These are phyloP conservation scores for Anniella stebbinsi DNA, from an alignment of 2,797 vertebrate species.

Conservation along the genomic window DNA sequence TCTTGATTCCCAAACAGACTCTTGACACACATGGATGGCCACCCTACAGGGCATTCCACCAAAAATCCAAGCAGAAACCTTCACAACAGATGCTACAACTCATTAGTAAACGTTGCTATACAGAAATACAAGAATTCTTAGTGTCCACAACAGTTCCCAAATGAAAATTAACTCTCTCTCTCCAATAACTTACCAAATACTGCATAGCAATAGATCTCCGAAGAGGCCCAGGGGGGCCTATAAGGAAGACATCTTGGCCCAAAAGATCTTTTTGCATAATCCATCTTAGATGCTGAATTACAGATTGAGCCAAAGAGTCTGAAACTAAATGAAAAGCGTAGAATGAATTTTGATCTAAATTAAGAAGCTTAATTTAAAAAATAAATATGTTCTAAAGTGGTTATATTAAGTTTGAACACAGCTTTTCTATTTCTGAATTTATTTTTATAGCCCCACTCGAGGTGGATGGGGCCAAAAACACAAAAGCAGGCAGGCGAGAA, in stretches of 20 bases:
- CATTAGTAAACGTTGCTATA: background rate
- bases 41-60: background rate
- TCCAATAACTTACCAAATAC: constrained; percentile 89
- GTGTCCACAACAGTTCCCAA: background rate
- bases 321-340: constrained; percentile 78
- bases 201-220: constrained; percentile 96
- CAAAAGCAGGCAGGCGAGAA: too few relatives aligned
- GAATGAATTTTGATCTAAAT: background rate
- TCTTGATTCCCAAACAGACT: background rate
- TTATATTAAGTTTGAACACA: too few relatives aligned
- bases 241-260: constrained; percentile 96
- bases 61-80: background rate
- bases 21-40: background rate
- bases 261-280: constrained; percentile 99
- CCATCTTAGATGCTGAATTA: constrained; percentile 94
- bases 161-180: constrained; percentile 6
- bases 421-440: background rate
- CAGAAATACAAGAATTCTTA: background rate
- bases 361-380: background rate
- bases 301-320: constrained; percentile 86
- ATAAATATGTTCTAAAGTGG: background rate
- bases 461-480: too few relatives aligned
- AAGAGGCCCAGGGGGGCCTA: constrained; percentile 95
- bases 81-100: background rate
- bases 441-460: background rate